Percentiles rank a stretch among this genome's conserved stretches.
Conservation (phyloP, 1,140 invertebrate species). For the Mya arenaria region DNA sequence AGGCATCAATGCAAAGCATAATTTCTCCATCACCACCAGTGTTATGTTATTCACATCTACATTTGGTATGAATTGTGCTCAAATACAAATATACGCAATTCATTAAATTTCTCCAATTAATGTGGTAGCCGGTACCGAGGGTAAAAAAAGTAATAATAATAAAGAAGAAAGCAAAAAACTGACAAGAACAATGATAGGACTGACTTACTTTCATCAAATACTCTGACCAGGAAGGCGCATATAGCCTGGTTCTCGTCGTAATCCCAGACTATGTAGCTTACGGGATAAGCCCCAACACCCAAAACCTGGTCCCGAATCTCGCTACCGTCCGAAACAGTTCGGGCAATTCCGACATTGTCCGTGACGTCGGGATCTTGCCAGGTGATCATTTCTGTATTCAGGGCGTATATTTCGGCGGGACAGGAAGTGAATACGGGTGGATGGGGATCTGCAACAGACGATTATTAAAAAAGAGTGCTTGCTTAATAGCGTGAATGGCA, state of each 20-base stretch:
- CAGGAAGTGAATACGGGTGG: slow-evolving; percentile 6
- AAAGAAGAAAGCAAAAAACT: too few species aligned
- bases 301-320: not conserved
- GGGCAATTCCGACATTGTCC: slow-evolving; percentile 30
- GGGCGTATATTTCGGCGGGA: slow-evolving; percentile 20
- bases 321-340: not conserved
- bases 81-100: too few species aligned
- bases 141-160: too few species aligned
- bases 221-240: slow-evolving; percentile 22
- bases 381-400: not conserved
- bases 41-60: too few species aligned
- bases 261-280: slow-evolving; percentile 3
- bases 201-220: slow-evolving; percentile 11
- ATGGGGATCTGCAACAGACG: not conserved
- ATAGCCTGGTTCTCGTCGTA: slow-evolving; percentile 26
- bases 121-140: too few species aligned
- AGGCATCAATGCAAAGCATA: too few species aligned
- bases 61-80: too few species aligned
- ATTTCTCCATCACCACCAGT: too few species aligned
- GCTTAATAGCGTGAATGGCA: not conserved
- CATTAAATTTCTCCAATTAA: too few species aligned
- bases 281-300: not conserved
- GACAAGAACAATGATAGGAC: too few species aligned
- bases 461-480: not conserved
- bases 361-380: slow-evolving; percentile 12